phyloP scores from a whole-genome alignment of 1,140 invertebrate genomes.

The Procambarus clarkii region DNA sequence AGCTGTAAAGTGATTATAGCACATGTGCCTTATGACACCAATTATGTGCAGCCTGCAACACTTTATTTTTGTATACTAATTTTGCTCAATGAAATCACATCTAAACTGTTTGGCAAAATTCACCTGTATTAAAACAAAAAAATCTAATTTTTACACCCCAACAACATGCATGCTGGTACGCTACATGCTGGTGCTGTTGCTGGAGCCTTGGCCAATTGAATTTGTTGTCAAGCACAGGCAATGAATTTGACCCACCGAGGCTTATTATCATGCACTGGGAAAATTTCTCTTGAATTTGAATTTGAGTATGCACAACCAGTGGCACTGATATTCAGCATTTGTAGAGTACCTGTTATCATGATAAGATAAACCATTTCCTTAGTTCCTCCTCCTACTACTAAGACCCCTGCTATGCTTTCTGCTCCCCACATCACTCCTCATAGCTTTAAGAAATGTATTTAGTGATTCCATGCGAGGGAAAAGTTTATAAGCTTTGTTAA shows the following conservation, averaged over 20 bases:
- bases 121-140: slow-evolving; percentile 37
- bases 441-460: neutral
- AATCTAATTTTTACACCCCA: slow-evolving; percentile 29
- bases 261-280: neutral
- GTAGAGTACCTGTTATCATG: slow-evolving; percentile 41
- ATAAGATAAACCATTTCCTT: slow-evolving; percentile 31
- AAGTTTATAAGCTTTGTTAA: neutral
- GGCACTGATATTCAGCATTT: slow-evolving; percentile 18
- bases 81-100: slow-evolving; percentile 40
- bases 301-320: slow-evolving; percentile 17
- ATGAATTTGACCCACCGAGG: neutral
- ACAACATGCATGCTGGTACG: slow-evolving; percentile 13
- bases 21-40: slow-evolving; percentile 40
- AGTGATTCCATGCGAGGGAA: neutral
- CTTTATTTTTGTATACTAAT: slow-evolving; percentile 24
- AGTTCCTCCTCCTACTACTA: slow-evolving; percentile 19
- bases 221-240: slow-evolving; percentile 4
- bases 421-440: neutral
- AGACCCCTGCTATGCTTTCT: slow-evolving; percentile 17
- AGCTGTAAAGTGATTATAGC: slow-evolving; percentile 31
- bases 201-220: too few species aligned
- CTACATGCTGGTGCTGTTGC: slow-evolving; percentile 20
- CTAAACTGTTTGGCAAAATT: slow-evolving; percentile 42
- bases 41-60: slow-evolving; percentile 44
- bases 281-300: neutral